Evolutionary conservation across 2,113 vertebrate species (phyloP).

Genomic region (Sitta europaea): DNA sequence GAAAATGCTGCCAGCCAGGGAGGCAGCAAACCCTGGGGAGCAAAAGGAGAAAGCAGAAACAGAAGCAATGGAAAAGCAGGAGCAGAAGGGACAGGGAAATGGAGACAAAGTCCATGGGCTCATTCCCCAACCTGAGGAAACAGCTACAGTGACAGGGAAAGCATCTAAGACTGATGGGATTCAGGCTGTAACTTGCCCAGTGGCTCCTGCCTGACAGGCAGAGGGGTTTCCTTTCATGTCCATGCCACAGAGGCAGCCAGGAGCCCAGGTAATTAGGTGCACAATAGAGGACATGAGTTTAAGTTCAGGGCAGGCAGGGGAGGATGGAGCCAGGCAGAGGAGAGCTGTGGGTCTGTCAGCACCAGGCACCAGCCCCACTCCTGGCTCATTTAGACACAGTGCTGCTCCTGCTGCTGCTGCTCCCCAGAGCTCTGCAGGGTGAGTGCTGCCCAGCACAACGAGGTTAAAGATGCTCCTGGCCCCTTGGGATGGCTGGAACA

Average conservation of each 20-base stretch:
- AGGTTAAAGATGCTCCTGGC: constrained; percentile 16
- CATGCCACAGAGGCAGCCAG: neutral
- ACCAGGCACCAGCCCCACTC: neutral
- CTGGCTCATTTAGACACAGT: neutral
- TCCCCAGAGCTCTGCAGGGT: neutral
- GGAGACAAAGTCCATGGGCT: neutral
- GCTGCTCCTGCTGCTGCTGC: neutral
- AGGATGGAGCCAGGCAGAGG: neutral
- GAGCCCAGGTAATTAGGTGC: neutral
- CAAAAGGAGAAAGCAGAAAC: neutral
- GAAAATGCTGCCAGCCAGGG: neutral
- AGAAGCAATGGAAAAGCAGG: neutral
- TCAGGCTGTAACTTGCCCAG: neutral
- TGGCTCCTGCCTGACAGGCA: neutral
- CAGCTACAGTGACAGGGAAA: neutral
- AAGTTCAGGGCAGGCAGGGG: neutral
- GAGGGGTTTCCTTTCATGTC: neutral
- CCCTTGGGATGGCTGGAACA: neutral
- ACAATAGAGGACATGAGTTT: neutral
- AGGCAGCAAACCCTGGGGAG: neutral
- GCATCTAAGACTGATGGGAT: neutral
- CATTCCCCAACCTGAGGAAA: neutral
- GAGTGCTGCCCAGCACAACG: neutral
- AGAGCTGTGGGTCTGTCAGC: neutral
- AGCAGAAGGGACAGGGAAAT: neutral